A percentile compares a stretch with the other conserved stretches of the same genome.
These are phyloP conservation scores for Calcarius lapponicus DNA, from an alignment of 2,797 vertebrate genomes.

Conservation along the genomic window DNA sequence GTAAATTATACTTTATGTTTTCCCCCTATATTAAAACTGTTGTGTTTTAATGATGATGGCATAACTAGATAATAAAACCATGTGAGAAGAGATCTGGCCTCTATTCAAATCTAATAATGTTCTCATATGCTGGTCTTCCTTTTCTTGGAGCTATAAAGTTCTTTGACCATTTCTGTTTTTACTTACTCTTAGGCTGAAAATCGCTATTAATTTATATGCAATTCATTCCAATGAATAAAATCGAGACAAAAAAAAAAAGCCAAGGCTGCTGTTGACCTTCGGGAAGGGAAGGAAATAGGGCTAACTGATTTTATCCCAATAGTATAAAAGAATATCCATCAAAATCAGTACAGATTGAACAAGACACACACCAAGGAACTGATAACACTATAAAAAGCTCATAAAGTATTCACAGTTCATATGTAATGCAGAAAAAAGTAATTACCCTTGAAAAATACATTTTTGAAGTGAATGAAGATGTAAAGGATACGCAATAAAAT, in stretches of 20 bases:
- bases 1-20: background rate
- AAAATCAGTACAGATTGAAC: slow-evolving; percentile 41
- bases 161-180: background rate
- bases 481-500: slow-evolving; percentile 29
- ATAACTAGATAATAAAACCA: background rate
- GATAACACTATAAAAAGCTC: background rate
- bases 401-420: slow-evolving; percentile 9
- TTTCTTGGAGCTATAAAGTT: background rate
- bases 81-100: background rate
- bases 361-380: background rate
- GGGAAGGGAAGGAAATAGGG: background rate
- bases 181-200: background rate
- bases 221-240: background rate
- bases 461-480: slow-evolving; percentile 58
- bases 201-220: background rate
- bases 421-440: slow-evolving; percentile 36
- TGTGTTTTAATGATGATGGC: background rate
- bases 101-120: background rate
- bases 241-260: background rate
- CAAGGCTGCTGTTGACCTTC: background rate
- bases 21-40: background rate
- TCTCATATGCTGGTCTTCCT: background rate
- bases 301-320: background rate
- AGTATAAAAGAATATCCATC: slow-evolving; percentile 25
- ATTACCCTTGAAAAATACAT: slow-evolving; percentile 52